Base-by-base conservation (phyloP, 1,140 invertebrate genomes). In the Drosophila pectinifera region DNA sequence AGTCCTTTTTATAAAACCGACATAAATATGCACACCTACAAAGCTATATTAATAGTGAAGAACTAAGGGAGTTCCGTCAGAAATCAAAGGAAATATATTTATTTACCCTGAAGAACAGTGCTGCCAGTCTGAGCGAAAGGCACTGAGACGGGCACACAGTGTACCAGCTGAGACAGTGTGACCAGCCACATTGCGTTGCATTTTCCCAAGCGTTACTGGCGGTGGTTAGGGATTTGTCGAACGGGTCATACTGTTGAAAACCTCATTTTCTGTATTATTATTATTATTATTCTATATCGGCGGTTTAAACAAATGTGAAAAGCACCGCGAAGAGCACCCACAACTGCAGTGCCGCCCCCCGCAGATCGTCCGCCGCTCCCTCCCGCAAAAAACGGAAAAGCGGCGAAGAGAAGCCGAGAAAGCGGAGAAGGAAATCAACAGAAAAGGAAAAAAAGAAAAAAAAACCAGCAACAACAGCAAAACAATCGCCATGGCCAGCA, bases 401-500 rank as follows among this genome's bases (percentile, higher is more conserved):
- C 24, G 54, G 13, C 24, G 54, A 11, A 62, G 24, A 58, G 34
- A 58, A 62, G 24, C 24, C 49, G 31, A 53, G 31, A 11, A 22
- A 38, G 26, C 20, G 51, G 31, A 39, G 51, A 54, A 39, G n/a
- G 38, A 53, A 56, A 53, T 31, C 49, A 53, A 53, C 49, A 53
- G 49, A 36, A 36, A 46, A 24, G 34, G 39, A 42, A n/a, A 26
- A 34, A 49, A n/a, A 51, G 38, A 42, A 31, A 42, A 28, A 22
- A 39, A 41, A 61, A 43, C 56, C 58, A 73, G 55, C 1, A 39
- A 51, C 31, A 51, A 41, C 49, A 62, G 26, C 18, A 55, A 56
- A 41, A 55, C 64, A 69, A 55, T 65, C 39, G 67, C 64, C 58
- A 78, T 83, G 80, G 80, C 65, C 51, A 83, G 80, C 80, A 83